Evolutionary conservation across 1,140 invertebrate species (phyloP).

Genomic region (Propsilocerus akamusi): DNA sequence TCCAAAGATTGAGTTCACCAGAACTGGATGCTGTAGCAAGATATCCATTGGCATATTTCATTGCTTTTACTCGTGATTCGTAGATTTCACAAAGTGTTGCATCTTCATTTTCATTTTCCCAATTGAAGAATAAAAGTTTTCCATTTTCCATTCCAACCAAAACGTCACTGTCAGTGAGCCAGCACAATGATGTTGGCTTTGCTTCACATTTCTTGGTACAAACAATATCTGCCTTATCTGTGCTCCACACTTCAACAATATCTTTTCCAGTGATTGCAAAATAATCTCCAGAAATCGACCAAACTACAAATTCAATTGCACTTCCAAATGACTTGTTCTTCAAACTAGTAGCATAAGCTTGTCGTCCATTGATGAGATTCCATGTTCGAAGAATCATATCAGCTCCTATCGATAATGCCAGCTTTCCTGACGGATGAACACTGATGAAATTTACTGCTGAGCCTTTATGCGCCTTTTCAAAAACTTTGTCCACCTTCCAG

Average conservation of each 20-base stretch:
- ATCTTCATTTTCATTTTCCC: slow-evolving; percentile 11
- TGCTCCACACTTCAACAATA: slow-evolving; percentile 54
- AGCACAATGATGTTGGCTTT: slow-evolving; percentile 42
- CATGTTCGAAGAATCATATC: slow-evolving; percentile 76
- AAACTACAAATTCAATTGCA: slow-evolving; percentile 33
- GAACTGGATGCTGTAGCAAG: slow-evolving; percentile 27
- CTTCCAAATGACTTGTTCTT: slow-evolving; percentile 35
- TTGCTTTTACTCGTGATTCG: slow-evolving; percentile 43
- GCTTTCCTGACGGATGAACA: slow-evolving; percentile 75
- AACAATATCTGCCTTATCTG: slow-evolving; percentile 46
- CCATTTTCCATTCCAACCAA: slow-evolving; percentile 53
- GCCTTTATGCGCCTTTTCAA: slow-evolving; percentile 51
- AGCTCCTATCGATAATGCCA: slow-evolving; percentile 68
- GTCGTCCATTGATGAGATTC: slow-evolving; percentile 82
- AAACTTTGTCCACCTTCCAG: slow-evolving; percentile 68
- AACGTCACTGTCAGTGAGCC: slow-evolving; percentile 37
- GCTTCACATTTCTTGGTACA: slow-evolving; percentile 34
- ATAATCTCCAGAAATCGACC: slow-evolving; percentile 45
- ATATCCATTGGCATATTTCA: slow-evolving; percentile 27
- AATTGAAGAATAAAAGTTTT: slow-evolving; percentile 39
- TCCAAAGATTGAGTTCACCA: slow-evolving; percentile 64
- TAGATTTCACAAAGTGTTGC: slow-evolving; percentile 35
- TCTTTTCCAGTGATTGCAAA: slow-evolving; percentile 54
- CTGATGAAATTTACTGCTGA: slow-evolving; percentile 44
- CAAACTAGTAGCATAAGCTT: slow-evolving; percentile 75